phyloP scores from a whole-genome alignment of 2,888 invertebrate genomes.

The Xestia sexstrigata region DNA sequence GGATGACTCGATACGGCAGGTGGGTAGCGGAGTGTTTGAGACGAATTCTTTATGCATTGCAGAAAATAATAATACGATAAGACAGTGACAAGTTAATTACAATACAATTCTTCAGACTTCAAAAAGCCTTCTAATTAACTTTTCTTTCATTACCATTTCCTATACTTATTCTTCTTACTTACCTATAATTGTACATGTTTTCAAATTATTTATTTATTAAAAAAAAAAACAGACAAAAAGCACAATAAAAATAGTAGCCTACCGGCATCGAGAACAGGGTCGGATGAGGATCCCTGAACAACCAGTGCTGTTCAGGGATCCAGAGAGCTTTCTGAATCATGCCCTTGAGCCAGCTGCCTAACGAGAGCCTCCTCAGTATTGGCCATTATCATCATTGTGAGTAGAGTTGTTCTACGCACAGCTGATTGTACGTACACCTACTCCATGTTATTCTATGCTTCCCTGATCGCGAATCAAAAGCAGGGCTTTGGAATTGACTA shows the following conservation, averaged over 20 bases:
- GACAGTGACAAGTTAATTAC: background rate
- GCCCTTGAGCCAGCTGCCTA: too few species aligned
- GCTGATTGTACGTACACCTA: background rate
- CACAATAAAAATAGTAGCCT: too few species aligned
- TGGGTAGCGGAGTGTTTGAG: background rate
- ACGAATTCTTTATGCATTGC: background rate
- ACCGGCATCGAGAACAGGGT: too few species aligned
- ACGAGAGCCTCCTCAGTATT: too few species aligned
- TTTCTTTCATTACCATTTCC: background rate
- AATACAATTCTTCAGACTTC: too few species aligned
- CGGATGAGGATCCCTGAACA: too few species aligned
- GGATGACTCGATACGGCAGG: slow-evolving; percentile 23
- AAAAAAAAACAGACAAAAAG: too few species aligned
- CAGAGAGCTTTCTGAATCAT: too few species aligned
- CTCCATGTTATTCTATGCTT: background rate
- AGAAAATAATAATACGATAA: background rate
- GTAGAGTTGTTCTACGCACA: background rate
- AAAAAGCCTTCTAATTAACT: background rate
- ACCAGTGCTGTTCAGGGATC: too few species aligned
- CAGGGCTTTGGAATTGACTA: background rate
- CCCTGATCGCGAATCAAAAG: background rate
- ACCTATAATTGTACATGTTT: too few species aligned
- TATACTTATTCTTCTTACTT: too few species aligned
- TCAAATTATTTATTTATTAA: too few species aligned
- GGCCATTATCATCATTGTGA: background rate